Conservation (phyloP, 2,888 invertebrate species). For the Drosophila glabriapex region DNA sequence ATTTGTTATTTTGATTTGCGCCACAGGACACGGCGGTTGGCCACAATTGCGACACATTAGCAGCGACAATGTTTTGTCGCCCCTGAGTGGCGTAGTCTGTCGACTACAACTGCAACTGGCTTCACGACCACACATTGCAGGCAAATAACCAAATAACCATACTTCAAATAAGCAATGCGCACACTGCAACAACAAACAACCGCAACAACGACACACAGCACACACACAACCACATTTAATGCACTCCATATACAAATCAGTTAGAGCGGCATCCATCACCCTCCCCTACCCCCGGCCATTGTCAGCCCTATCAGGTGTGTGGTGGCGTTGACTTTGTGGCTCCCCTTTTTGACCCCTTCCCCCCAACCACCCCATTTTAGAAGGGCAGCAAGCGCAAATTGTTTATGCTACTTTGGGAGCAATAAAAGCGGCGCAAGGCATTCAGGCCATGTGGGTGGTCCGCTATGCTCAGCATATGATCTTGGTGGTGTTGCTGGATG, state of each 20-base stretch:
- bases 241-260: slow-evolving; percentile 45
- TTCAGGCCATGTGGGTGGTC: slow-evolving; percentile 70
- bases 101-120: not conserved
- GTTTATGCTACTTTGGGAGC: slow-evolving; percentile 79
- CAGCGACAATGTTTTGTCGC: slow-evolving; percentile 52
- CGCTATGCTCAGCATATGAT: slow-evolving; percentile 45
- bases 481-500: slow-evolving; percentile 31
- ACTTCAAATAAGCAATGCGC: slow-evolving; percentile 73
- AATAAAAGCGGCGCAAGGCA: slow-evolving; percentile 68
- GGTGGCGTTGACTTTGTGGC: slow-evolving; percentile 75
- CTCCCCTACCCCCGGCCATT: slow-evolving; percentile 16
- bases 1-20: slow-evolving; percentile 65
- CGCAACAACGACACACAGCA: slow-evolving; percentile 47
- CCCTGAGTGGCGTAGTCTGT: slow-evolving; percentile 44
- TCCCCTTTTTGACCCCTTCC: slow-evolving; percentile 1
- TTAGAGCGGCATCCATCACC: slow-evolving; percentile 3
- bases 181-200: slow-evolving; percentile 45
- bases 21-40: slow-evolving; percentile 57
- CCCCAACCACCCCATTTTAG: slow-evolving; percentile 6
- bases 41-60: slow-evolving; percentile 55
- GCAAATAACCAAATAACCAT: slow-evolving; percentile 49
- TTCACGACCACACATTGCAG: slow-evolving; percentile 65
- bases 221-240: slow-evolving; percentile 51
- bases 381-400: slow-evolving; percentile 65
- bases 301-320: slow-evolving; percentile 73